phyloP scores from a whole-genome alignment of 1,140 invertebrate genomes.

The Catajapyx aquilonaris region DNA sequence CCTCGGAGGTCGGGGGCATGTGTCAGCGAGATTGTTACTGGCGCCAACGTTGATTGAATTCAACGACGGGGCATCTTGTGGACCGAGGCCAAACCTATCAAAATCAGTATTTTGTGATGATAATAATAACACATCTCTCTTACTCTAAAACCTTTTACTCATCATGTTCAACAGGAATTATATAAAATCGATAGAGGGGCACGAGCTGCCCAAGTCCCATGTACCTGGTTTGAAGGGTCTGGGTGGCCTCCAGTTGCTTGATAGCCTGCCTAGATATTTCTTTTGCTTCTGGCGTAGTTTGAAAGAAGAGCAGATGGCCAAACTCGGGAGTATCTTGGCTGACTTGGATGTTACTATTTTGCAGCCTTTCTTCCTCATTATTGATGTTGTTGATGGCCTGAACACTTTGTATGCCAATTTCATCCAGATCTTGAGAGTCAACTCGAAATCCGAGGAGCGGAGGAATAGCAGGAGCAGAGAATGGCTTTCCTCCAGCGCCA shows the following conservation, averaged over 20 bases:
- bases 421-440: too few relatives aligned
- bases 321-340: slow-evolving; percentile 10
- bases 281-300: slow-evolving; percentile 3
- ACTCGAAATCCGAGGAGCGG: too few relatives aligned
- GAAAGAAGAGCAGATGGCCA: slow-evolving; percentile 9
- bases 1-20: slow-evolving; percentile 3
- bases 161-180: background rate
- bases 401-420: too few relatives aligned
- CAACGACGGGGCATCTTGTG: background rate
- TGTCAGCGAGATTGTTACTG: slow-evolving; percentile 1
- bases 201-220: too few relatives aligned
- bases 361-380: too few relatives aligned
- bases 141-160: background rate
- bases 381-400: too few relatives aligned
- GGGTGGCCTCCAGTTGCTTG: slow-evolving; percentile 6
- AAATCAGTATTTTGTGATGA: slow-evolving; percentile 7
- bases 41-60: slow-evolving; percentile 7
- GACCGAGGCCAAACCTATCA: slow-evolving; percentile 5
- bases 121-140: background rate
- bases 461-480: too few relatives aligned
- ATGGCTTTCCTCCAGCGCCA: too few relatives aligned
- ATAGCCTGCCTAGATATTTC: slow-evolving; percentile 4
- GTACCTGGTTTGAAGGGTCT: slow-evolving; percentile 5
- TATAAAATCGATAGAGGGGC: too few relatives aligned
- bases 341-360: too few relatives aligned